Percentiles rank a stretch among this genome's conserved stretches.
phyloP scores from a whole-genome alignment of 2,113 vertebrate genomes.

The Cololabis saira region DNA sequence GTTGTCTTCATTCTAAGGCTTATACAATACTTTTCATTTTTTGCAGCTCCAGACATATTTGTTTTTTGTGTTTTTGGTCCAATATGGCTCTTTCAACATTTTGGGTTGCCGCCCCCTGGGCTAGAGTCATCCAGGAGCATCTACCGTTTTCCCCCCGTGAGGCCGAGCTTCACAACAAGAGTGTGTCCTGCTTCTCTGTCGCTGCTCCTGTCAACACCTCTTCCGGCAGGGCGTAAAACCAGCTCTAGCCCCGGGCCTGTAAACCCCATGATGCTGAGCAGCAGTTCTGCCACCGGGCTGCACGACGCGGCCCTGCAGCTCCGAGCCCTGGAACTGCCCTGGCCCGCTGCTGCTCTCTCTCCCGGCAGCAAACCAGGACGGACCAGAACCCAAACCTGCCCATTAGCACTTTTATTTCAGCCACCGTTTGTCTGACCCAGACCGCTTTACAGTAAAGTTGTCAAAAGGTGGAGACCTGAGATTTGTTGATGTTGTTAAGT shows the following conservation, averaged over 20 bases:
- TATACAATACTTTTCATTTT: too few species aligned
- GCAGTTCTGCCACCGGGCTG: constrained; percentile 54
- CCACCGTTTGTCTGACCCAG: background rate
- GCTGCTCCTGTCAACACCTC: constrained; percentile 54
- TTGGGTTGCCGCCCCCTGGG: too few species aligned
- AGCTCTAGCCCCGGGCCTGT: constrained; percentile 58
- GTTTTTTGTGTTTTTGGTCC: too few species aligned
- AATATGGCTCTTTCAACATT: too few species aligned
- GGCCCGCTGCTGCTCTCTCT: constrained; percentile 20
- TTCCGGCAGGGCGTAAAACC: constrained; percentile 55
- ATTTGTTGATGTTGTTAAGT: background rate
- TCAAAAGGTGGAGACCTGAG: background rate
- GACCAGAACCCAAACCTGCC: constrained; percentile 14
- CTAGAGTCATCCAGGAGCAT: constrained; percentile 22
- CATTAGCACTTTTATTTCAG: constrained; percentile 11
- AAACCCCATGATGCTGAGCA: constrained; percentile 66
- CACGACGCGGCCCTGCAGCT: constrained; percentile 41
- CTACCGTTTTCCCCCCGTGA: constrained; percentile 12
- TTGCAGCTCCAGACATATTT: too few species aligned
- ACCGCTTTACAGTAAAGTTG: constrained; percentile 6
- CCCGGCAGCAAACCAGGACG: background rate
- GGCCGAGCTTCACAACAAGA: constrained; percentile 41
- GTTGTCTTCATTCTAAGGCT: too few species aligned
- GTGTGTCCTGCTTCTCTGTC: constrained; percentile 18
- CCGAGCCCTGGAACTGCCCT: constrained; percentile 27